Evolutionary conservation across 92 coral and sea anemone genomes (phyloP).

Genomic region (Nematostella vectensis): DNA sequence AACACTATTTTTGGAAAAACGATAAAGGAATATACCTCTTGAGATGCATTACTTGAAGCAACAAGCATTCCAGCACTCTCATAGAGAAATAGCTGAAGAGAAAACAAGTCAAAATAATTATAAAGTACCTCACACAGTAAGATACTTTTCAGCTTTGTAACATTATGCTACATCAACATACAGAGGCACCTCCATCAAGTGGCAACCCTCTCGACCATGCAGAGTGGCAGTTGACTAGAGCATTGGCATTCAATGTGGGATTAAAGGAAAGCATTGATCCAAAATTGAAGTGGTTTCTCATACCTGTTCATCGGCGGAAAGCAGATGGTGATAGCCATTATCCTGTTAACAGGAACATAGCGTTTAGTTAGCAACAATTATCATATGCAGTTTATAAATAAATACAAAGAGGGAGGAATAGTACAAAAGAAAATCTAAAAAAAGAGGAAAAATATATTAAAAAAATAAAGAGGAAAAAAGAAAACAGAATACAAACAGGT

Average conservation of each 20-base stretch:
- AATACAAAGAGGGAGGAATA: too few relatives aligned
- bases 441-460: too few relatives aligned
- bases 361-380: too few relatives aligned
- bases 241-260: too few relatives aligned
- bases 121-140: not conserved
- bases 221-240: too few relatives aligned
- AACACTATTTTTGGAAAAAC: too few relatives aligned
- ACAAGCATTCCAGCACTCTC: conserved; percentile 95
- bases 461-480: too few relatives aligned
- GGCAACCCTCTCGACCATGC: not conserved
- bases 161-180: not conserved
- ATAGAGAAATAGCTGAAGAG: conserved; percentile 67
- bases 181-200: not conserved
- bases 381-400: too few relatives aligned
- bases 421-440: too few relatives aligned
- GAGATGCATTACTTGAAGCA: conserved; percentile 79
- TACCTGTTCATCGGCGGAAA: conserved; percentile 90
- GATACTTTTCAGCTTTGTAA: not conserved
- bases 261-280: too few relatives aligned
- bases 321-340: conserved; percentile 73
- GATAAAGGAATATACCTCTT: conserved; percentile 93
- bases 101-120: not conserved
- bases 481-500: too few relatives aligned
- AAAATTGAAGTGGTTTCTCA: not conserved
- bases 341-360: too few relatives aligned